phyloP scores from a whole-genome alignment of 2,797 vertebrate species.

The Semotilus atromaculatus region DNA sequence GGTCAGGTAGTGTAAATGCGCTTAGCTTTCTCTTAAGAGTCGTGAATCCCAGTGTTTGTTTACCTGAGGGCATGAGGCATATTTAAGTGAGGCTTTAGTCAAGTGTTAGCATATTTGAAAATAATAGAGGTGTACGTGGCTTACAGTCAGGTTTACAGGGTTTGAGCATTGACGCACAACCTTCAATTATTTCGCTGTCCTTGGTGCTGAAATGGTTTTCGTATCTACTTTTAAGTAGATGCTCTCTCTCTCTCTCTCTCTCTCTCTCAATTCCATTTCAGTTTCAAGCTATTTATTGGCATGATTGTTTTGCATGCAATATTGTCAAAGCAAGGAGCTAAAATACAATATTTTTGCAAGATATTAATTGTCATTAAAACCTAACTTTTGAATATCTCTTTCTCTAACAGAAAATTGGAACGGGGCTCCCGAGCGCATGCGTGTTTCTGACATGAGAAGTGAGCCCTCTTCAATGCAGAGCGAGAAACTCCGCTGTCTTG shows the following conservation, averaged over 20 bases:
- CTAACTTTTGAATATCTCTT: background rate
- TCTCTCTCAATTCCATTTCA: background rate
- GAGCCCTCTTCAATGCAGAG: constrained; percentile 70
- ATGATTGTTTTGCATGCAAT: background rate
- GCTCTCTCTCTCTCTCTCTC: constrained; percentile 1
- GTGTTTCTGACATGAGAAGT: constrained; percentile 71
- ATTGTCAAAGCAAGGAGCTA: background rate
- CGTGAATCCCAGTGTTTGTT: constrained; percentile 54
- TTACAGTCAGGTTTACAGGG: background rate
- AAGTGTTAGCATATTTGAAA: background rate
- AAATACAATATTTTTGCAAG: background rate
- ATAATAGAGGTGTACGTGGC: background rate
- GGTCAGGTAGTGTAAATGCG: constrained; percentile 48
- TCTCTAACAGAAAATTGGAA: constrained; percentile 79
- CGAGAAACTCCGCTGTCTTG: constrained; percentile 81
- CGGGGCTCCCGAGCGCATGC: constrained; percentile 71
- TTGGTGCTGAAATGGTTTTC: constrained; percentile 44
- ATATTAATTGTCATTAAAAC: background rate
- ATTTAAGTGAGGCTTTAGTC: constrained; percentile 38
- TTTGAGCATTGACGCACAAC: background rate
- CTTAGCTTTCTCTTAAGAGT: constrained; percentile 45
- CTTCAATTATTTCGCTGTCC: constrained; percentile 40
- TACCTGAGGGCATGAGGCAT: constrained; percentile 39
- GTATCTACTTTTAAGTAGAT: background rate
- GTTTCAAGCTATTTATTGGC: background rate